These are phyloP conservation scores for Megaptera novaeangliae DNA, from an alignment of 2,113 vertebrate species.

Conservation along the genomic window DNA sequence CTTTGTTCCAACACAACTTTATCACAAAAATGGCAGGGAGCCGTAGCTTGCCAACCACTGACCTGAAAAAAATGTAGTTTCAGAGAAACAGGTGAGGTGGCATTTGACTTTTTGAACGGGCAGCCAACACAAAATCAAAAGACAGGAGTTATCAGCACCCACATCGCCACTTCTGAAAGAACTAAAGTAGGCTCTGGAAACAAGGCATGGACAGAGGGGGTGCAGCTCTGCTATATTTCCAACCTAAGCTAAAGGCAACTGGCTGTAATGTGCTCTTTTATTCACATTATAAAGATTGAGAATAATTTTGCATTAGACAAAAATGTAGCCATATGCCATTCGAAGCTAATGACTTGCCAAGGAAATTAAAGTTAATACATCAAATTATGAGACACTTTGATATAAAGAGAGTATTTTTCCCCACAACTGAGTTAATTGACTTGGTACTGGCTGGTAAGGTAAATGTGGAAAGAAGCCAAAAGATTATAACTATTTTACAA, in stretches of 20 bases:
- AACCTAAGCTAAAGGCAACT: neutral
- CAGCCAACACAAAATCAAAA: neutral
- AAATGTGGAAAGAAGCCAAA: neutral
- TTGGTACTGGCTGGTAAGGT: neutral
- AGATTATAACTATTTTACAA: constrained; percentile 12
- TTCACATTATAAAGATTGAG: neutral
- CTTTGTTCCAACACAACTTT: neutral
- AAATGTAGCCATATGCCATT: neutral
- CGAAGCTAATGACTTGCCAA: constrained; percentile 19
- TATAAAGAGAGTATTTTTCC: neutral
- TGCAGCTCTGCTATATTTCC: neutral
- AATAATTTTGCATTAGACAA: constrained; percentile 18
- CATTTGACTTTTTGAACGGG: neutral
- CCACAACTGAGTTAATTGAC: constrained; percentile 3
- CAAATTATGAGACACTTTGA: constrained; percentile 18
- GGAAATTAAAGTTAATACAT: constrained; percentile 51
- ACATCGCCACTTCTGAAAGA: neutral
- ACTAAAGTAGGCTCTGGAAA: neutral
- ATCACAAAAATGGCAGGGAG: neutral
- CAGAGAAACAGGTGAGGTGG: neutral
- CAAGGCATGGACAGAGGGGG: neutral
- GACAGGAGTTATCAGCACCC: neutral
- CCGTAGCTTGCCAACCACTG: neutral
- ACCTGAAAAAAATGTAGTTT: neutral
- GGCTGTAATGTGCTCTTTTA: neutral